Conservation (phyloP, 2,797 vertebrate genomes). For the Characodon lateralis region DNA sequence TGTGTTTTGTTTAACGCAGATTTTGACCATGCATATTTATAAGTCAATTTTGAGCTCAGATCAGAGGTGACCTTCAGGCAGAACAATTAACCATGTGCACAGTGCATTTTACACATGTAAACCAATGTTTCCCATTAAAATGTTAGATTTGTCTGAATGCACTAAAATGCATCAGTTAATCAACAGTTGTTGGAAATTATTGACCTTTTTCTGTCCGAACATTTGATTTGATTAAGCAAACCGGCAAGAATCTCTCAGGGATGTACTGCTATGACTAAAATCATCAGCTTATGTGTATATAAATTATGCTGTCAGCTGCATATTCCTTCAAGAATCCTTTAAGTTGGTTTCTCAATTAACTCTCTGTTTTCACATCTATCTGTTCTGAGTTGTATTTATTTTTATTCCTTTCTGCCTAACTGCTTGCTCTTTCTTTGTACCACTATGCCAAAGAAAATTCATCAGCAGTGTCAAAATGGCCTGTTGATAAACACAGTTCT, state of each 20-base stretch:
- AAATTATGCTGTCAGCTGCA: not conserved
- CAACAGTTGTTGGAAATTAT: not conserved
- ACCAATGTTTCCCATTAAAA: not conserved
- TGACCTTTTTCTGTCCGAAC: not conserved
- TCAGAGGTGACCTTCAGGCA: slow-evolving; percentile 19
- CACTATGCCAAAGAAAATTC: not conserved
- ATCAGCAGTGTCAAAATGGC: not conserved
- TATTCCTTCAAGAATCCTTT: no score
- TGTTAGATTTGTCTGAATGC: not conserved
- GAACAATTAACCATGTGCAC: not conserved
- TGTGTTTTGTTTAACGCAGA: slow-evolving; percentile 23
- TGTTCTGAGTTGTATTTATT: no score
- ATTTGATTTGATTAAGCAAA: not conserved
- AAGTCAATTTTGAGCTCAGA: slow-evolving; percentile 35
- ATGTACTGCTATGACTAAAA: not conserved
- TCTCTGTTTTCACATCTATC: no score
- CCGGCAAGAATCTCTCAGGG: not conserved
- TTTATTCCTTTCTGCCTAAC: not conserved
- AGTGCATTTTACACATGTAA: not conserved
- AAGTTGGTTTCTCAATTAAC: no score
- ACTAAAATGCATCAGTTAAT: not conserved
- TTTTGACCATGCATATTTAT: slow-evolving; percentile 46
- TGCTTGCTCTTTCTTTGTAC: not conserved
- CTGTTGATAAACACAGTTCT: not conserved
- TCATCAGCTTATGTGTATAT: not conserved